Conservation (phyloP, 92 coral and sea anemone species). For the Siderastrea siderea region DNA sequence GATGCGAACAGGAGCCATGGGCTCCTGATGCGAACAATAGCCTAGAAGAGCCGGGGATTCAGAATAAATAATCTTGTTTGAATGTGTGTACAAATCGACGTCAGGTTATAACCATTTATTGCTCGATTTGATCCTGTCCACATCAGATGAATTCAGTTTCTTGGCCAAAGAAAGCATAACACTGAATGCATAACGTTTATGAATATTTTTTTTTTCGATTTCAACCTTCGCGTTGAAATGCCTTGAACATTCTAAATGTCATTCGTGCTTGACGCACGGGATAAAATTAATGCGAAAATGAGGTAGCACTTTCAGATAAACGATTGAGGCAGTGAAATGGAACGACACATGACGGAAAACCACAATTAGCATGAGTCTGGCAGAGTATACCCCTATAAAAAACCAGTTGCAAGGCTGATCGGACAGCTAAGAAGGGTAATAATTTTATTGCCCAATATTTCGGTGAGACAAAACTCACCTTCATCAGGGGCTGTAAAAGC, state of each 20-base stretch:
- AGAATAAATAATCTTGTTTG: not conserved
- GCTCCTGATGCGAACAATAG: not conserved
- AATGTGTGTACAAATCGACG: not conserved
- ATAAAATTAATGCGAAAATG: not conserved
- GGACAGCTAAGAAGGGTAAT: too few relatives aligned
- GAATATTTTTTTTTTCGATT: constrained; percentile 3
- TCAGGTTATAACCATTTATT: not conserved
- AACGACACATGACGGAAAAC: too few relatives aligned
- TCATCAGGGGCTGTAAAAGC: too few relatives aligned
- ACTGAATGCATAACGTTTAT: too few relatives aligned
- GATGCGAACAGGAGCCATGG: too few relatives aligned
- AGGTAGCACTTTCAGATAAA: too few relatives aligned
- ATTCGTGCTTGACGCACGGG: constrained; percentile 11
- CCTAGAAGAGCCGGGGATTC: not conserved
- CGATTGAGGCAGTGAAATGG: too few relatives aligned
- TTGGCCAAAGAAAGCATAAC: not conserved
- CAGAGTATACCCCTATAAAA: too few relatives aligned
- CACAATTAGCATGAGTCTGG: too few relatives aligned
- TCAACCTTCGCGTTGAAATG: not conserved
- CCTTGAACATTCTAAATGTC: constrained; percentile 16
- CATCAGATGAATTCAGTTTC: not conserved
- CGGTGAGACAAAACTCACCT: too few relatives aligned
- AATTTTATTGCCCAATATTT: too few relatives aligned
- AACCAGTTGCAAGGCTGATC: too few relatives aligned
- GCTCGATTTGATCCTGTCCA: not conserved